phyloP scores from a whole-genome alignment of 2,888 invertebrate species.

The Ennomos quercinarius region DNA sequence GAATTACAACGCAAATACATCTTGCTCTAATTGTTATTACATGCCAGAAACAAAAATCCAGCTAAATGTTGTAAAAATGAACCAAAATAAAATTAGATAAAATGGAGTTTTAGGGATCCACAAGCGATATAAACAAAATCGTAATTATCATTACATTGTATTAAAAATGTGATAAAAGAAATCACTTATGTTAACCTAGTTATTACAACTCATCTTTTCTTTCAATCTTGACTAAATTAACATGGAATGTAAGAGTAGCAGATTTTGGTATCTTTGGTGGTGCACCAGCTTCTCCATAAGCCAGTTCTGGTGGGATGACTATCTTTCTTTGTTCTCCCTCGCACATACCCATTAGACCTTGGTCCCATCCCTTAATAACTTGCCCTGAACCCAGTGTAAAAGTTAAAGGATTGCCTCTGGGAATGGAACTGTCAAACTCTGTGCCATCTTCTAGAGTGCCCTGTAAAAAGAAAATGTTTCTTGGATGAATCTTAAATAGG shows the following conservation, averaged over 20 bases:
- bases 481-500: too few relatives aligned
- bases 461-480: conserved; percentile 72
- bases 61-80: too few relatives aligned
- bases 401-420: conserved; percentile 90
- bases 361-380: conserved; percentile 97
- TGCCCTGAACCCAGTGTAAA: conserved; percentile 94
- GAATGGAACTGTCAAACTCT: conserved; percentile 93
- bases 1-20: too few relatives aligned
- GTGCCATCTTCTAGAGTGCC: conserved; percentile 93
- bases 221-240: conserved; percentile 91
- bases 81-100: too few relatives aligned
- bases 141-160: too few relatives aligned
- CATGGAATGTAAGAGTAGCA: conserved; percentile 92
- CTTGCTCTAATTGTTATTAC: too few relatives aligned
- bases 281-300: conserved; percentile 92
- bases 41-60: too few relatives aligned
- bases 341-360: conserved; percentile 95
- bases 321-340: conserved; percentile 94
- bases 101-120: too few relatives aligned
- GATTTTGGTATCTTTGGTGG: conserved; percentile 94
- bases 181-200: too few relatives aligned
- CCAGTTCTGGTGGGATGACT: conserved; percentile 94
- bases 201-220: conserved; percentile 85
- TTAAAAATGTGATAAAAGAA: too few relatives aligned
- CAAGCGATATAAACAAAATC: too few relatives aligned